Conservation (phyloP, 2,113 vertebrate genomes). For the Eulemur macaco region DNA sequence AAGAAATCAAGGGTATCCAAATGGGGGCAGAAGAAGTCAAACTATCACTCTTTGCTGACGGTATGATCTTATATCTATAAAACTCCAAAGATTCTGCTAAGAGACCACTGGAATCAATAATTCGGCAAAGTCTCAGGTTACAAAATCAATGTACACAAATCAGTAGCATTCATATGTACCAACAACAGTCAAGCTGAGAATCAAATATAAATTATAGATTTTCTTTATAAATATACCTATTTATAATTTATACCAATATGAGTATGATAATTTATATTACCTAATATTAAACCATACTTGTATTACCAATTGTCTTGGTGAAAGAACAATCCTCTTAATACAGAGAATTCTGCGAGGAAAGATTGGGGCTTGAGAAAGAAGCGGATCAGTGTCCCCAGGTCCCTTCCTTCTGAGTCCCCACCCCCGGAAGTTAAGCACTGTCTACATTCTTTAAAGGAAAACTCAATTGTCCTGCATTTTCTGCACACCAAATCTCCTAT, state of each 20-base stretch:
- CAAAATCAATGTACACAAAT: too few relatives aligned
- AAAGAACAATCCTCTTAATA: neutral
- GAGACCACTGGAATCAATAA: too few relatives aligned
- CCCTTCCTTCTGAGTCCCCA: neutral
- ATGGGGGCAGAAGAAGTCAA: too few relatives aligned
- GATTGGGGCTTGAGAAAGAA: neutral
- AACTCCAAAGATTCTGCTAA: too few relatives aligned
- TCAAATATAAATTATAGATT: neutral
- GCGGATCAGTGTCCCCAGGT: neutral
- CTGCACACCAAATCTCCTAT: neutral
- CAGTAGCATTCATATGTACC: too few relatives aligned
- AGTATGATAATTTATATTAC: neutral
- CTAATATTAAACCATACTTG: neutral
- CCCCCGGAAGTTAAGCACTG: neutral
- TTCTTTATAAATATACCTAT: too few relatives aligned
- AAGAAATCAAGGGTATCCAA: too few relatives aligned
- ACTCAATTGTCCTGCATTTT: neutral
- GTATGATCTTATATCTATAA: too few relatives aligned
- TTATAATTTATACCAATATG: too few relatives aligned
- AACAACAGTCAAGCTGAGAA: too few relatives aligned
- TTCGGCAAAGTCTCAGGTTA: too few relatives aligned
- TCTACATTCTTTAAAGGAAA: neutral
- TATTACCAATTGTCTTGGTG: neutral
- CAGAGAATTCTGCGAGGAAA: neutral
- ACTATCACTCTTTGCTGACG: too few relatives aligned